These are phyloP conservation scores for Ellobius talpinus DNA, from an alignment of 2,113 vertebrate genomes.

Conservation along the genomic window DNA sequence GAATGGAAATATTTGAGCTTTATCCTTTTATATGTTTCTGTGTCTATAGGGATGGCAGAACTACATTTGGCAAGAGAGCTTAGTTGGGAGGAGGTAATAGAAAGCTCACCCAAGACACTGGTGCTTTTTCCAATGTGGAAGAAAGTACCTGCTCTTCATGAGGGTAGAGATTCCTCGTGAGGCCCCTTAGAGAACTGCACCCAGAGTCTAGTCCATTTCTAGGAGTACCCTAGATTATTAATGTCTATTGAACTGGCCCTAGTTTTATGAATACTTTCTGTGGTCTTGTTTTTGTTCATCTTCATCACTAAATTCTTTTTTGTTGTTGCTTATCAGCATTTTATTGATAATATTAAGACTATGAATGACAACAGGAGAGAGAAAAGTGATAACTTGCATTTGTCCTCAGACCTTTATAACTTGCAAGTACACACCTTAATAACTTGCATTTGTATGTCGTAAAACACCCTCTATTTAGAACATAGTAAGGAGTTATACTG, in stretches of 20 bases:
- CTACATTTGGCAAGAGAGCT: not conserved
- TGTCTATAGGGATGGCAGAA: not conserved
- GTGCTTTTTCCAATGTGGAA: not conserved
- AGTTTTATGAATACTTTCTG: not conserved
- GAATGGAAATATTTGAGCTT: not conserved
- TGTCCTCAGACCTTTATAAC: too few species aligned
- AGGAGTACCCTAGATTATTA: not conserved
- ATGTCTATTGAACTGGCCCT: not conserved
- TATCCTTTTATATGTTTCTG: not conserved
- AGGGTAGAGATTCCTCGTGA: not conserved
- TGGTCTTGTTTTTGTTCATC: not conserved
- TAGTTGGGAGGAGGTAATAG: not conserved
- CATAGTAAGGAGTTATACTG: too few species aligned
- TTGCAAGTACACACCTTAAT: too few species aligned
- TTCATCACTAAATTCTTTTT: not conserved
- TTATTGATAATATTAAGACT: too few species aligned
- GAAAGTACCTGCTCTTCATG: not conserved
- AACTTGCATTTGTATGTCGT: too few species aligned
- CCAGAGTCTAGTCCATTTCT: not conserved
- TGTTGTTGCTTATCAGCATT: too few species aligned
- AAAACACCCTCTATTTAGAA: too few species aligned
- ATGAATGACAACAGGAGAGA: too few species aligned
- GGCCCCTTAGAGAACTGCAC: not conserved
- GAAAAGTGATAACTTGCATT: too few species aligned
- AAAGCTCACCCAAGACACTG: not conserved